phyloP scores from a whole-genome alignment of 2,797 vertebrate genomes.

The Heliangelus exortis region DNA sequence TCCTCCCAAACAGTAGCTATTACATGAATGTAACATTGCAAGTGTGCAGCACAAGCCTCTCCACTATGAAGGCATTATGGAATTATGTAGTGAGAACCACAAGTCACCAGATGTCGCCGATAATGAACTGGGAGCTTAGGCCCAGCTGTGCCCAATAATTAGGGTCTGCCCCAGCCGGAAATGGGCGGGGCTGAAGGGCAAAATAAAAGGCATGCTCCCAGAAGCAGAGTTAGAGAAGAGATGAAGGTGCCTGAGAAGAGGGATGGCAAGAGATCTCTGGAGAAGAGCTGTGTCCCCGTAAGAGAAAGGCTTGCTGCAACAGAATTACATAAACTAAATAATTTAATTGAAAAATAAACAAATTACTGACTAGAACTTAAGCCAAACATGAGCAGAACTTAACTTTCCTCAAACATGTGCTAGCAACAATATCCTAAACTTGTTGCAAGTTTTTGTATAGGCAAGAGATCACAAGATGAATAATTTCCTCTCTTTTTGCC shows the following conservation, averaged over 20 bases:
- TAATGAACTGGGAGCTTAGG: too few relatives aligned
- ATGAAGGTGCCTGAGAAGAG: too few relatives aligned
- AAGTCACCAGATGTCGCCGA: too few relatives aligned
- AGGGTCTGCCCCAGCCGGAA: too few relatives aligned
- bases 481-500: not conserved
- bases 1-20: not conserved
- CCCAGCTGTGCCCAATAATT: too few relatives aligned
- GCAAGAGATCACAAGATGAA: not conserved
- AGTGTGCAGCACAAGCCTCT: not conserved
- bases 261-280: too few relatives aligned
- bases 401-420: not conserved
- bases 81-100: too few relatives aligned
- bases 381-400: not conserved
- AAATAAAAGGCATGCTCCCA: too few relatives aligned
- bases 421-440: not conserved
- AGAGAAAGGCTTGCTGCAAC: too few relatives aligned
- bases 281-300: too few relatives aligned
- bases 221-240: too few relatives aligned
- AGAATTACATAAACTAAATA: not conserved
- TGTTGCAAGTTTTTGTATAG: not conserved
- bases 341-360: constrained; percentile 16
- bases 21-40: not conserved
- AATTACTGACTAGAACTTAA: not conserved
- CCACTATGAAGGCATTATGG: not conserved
- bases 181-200: too few relatives aligned